Conservation (phyloP, 1,140 invertebrate genomes). For the Diorhabda elongata region DNA sequence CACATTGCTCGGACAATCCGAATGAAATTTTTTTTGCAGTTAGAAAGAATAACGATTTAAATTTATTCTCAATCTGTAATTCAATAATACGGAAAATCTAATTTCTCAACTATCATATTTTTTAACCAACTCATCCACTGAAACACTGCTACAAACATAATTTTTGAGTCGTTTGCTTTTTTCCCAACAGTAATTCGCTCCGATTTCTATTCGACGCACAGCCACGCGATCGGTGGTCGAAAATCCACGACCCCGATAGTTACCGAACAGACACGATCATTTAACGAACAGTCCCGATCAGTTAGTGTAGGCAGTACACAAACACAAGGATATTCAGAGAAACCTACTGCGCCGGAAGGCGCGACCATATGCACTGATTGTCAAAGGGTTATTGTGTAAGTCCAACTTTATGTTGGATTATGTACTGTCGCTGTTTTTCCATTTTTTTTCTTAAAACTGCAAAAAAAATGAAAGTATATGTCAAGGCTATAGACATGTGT, state of each 20-base stretch:
- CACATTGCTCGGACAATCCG: too few relatives aligned
- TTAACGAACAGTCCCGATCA: constrained; percentile 27
- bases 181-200: constrained; percentile 45
- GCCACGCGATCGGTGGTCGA: constrained; percentile 59
- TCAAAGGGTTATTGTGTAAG: constrained; percentile 74
- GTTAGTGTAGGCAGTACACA: constrained; percentile 31
- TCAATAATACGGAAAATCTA: too few relatives aligned
- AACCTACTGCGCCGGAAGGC: constrained; percentile 41
- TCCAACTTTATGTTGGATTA: constrained; percentile 47
- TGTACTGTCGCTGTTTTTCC: constrained; percentile 5
- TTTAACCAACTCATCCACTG: background rate
- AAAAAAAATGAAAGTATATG: too few relatives aligned
- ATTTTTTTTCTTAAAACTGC: background rate
- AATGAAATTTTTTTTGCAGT: too few relatives aligned
- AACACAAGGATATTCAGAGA: constrained; percentile 4
- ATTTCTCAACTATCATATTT: background rate
- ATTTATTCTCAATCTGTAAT: too few relatives aligned
- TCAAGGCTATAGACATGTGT: too few relatives aligned
- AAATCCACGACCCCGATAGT: constrained; percentile 46
- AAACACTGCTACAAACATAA: background rate
- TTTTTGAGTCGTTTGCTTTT: constrained; percentile 4
- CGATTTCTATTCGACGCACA: constrained; percentile 59
- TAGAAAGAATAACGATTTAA: too few relatives aligned
- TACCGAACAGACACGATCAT: constrained; percentile 21
- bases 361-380: constrained; percentile 67